Evolutionary conservation across 2,113 vertebrate species (phyloP), one percentile per base, ranked within the genome.

Genomic region (Tauraco erythrolophus): DNA sequence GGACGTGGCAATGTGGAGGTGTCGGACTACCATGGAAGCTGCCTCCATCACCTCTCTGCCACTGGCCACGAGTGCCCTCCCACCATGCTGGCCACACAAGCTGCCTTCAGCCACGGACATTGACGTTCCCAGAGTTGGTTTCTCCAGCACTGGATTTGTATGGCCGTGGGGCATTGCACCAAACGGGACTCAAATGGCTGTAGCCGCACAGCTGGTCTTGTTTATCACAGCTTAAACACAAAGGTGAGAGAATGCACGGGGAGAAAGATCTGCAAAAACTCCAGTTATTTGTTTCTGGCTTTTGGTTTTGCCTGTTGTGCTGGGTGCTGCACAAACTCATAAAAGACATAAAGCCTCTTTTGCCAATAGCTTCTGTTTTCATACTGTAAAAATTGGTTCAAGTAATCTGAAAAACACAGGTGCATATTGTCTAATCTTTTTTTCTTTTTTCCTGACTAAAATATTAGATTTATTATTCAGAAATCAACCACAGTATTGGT

Each of bases 111-210:
- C 21, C 2, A 0, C 19, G 5, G 9, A 4, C 6, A 25, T 18
- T 2, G 1, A 11, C 0, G 0, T 15, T 86, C 48, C 53, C 2
- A 1, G 37, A 19, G 7, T n/a, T 37, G 35, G 7, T 43, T 78
- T 91, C 41, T 24, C 41, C 37, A 21, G 35, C 14, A 6, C 0
- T 19, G n/a, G 54, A 41, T 39, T 66, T 75, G 21, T 19, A 33
- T 0, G 1, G 27, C 27, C 3, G 0, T 22, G 24, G 15, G 14
- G 1, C 22, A 11, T 35, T 45, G 27, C 60, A 75, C 24, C 37
- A 41, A 70, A 61, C 0, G 0, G 30, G 54, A 48, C 9, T 7
- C 0, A 1, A 82, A 65, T 0, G 4, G 21, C 60, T 60, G 69
- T 53, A 85, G 46, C 53, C 1, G 1, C 30, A 56, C 43, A 11